Percentiles rank a stretch among this genome's conserved stretches.
Conservation (phyloP, 2,888 invertebrate species). For the Coleophora deauratella region DNA sequence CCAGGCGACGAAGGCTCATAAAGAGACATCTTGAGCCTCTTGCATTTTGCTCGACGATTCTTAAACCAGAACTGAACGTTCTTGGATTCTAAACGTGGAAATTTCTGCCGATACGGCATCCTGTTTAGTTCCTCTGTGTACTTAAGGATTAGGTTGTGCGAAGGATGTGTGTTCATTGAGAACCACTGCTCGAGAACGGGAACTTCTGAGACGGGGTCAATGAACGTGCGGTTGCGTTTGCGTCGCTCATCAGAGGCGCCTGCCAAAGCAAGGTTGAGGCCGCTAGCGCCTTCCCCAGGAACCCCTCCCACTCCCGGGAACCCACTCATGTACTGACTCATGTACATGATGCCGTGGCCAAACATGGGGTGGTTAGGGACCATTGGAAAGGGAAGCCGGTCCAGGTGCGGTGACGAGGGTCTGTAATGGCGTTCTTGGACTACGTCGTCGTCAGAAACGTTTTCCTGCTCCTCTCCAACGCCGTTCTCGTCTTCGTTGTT, state of each 20-base stretch:
- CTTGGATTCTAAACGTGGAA: slow-evolving; percentile 98
- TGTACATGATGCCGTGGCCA: slow-evolving; percentile 92
- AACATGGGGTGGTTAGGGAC: slow-evolving; percentile 90
- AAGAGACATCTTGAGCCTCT: slow-evolving; percentile 93
- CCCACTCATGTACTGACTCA: slow-evolving; percentile 87
- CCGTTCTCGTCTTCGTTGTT: slow-evolving; percentile 67
- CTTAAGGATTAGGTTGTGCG: slow-evolving; percentile 97
- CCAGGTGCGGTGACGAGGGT: slow-evolving; percentile 55
- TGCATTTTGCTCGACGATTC: slow-evolving; percentile 98
- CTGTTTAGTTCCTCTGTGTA: slow-evolving; percentile 98
- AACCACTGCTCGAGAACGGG: slow-evolving; percentile 97
- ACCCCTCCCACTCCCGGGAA: slow-evolving; percentile 70
- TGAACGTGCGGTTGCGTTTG: slow-evolving; percentile 97
- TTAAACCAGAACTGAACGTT: slow-evolving; percentile 99
- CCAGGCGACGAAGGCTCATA: slow-evolving; percentile 83
- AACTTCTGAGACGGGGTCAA: slow-evolving; percentile 99
- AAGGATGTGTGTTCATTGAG: slow-evolving; percentile 97
- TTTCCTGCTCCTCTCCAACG: slow-evolving; percentile 66
- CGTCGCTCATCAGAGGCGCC: slow-evolving; percentile 87
- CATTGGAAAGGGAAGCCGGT: slow-evolving; percentile 81
- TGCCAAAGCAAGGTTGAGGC: slow-evolving; percentile 77
- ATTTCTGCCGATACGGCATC: slow-evolving; percentile 98
- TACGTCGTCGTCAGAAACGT: slow-evolving; percentile 64
- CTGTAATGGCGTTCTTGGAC: slow-evolving; percentile 58
- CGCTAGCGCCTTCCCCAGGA: slow-evolving; percentile 73